These are phyloP conservation scores for Cyphomyrus plagiostoma DNA, from an alignment of 2,113 vertebrate species.

Conservation along the genomic window DNA sequence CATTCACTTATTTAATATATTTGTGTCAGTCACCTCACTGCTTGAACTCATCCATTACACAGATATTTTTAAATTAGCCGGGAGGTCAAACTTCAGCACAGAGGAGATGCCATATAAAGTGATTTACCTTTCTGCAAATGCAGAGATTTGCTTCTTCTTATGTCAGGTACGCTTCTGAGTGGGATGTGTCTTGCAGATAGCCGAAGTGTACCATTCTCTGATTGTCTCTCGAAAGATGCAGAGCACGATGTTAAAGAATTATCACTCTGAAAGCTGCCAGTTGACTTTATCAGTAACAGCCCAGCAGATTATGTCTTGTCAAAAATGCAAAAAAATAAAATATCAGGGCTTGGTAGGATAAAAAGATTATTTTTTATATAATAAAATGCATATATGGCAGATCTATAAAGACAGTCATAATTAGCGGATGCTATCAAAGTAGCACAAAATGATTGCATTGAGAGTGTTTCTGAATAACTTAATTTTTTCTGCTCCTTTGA, in stretches of 20 bases:
- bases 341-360: neutral
- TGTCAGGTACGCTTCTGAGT: neutral
- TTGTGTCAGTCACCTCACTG: neutral
- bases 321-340: neutral
- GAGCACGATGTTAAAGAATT: neutral
- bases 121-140: neutral
- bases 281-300: neutral
- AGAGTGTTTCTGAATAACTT: conserved; percentile 23
- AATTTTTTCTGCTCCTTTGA: conserved; percentile 18
- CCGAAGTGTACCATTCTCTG: neutral
- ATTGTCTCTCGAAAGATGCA: neutral
- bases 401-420: conserved; percentile 10
- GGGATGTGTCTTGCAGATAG: neutral
- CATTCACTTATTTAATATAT: neutral
- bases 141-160: neutral
- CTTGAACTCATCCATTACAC: neutral
- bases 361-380: conserved; percentile 5
- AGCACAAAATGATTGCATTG: neutral
- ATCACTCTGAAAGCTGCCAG: neutral
- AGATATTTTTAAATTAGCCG: neutral
- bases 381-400: conserved; percentile 15
- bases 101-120: neutral
- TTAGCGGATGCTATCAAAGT: conserved; percentile 22
- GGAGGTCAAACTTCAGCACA: neutral
- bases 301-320: neutral